These are phyloP conservation scores for Hypselothyrea guttata DNA, from an alignment of 2,888 invertebrate species.

Conservation along the genomic window DNA sequence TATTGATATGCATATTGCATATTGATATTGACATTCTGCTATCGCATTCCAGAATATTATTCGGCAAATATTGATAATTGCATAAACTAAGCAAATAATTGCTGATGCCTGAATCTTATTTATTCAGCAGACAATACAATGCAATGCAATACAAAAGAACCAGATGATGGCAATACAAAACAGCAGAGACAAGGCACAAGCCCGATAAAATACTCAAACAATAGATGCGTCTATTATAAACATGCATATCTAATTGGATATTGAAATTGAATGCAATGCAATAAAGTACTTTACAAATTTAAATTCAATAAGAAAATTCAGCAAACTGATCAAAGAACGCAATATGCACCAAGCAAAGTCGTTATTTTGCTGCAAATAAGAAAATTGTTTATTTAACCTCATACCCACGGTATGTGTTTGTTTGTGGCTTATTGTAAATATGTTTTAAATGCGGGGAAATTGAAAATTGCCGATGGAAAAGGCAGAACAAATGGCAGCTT, in stretches of 20 bases:
- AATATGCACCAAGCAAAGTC: slow-evolving; percentile 1
- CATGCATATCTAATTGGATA: slow-evolving; percentile 63
- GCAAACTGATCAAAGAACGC: slow-evolving; percentile 29
- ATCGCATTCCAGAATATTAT: slow-evolving; percentile 8
- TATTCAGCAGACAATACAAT: slow-evolving; percentile 56
- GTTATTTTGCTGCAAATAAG: slow-evolving; percentile 26
- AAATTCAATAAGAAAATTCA: slow-evolving; percentile 59
- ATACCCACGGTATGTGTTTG: slow-evolving; percentile 12
- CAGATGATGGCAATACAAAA: slow-evolving; percentile 40
- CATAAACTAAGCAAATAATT: slow-evolving; percentile 62
- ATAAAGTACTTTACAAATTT: slow-evolving; percentile 61
- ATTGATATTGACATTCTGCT: slow-evolving; percentile 7
- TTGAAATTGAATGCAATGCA: slow-evolving; percentile 50
- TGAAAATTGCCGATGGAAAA: slow-evolving; percentile 12
- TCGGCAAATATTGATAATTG: slow-evolving; percentile 62
- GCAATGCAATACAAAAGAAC: slow-evolving; percentile 46
- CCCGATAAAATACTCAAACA: slow-evolving; percentile 41
- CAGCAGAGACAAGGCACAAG: slow-evolving; percentile 45
- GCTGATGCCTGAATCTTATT: slow-evolving; percentile 65
- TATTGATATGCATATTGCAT: slow-evolving; percentile 6
- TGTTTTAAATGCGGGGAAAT: slow-evolving; percentile 21
- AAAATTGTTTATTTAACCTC: slow-evolving; percentile 35
- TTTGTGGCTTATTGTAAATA: slow-evolving; percentile 2
- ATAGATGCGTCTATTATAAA: slow-evolving; percentile 27
- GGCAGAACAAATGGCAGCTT: slow-evolving; percentile 6